Conservation (phyloP, 2,113 vertebrate genomes). For the Pongo abelii region DNA sequence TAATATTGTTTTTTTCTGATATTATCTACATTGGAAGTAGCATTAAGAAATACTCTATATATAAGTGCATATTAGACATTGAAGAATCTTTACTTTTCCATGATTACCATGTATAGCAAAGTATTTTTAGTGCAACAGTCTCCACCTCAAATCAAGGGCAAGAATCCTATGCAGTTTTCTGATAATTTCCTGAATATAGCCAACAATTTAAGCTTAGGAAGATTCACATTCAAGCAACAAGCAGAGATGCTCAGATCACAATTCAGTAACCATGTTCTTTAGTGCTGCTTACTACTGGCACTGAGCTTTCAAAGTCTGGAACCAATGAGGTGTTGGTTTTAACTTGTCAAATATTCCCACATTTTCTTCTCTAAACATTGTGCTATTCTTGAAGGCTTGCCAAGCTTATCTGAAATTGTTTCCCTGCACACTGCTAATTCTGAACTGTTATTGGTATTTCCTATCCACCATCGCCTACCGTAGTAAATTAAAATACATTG, state of each 20-base stretch:
- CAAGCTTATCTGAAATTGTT: background rate
- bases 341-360: background rate
- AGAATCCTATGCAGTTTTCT: background rate
- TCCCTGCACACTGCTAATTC: background rate
- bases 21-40: background rate
- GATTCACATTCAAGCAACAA: background rate
- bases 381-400: background rate
- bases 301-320: background rate
- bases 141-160: background rate
- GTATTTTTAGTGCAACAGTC: background rate
- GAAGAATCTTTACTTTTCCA: background rate
- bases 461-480: background rate
- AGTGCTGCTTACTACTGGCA: background rate
- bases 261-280: background rate
- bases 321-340: background rate
- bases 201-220: background rate
- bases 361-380: background rate
- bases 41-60: background rate
- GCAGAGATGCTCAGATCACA: background rate
- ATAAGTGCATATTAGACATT: background rate
- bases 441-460: background rate
- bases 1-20: background rate
- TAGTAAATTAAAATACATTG: background rate
- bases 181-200: background rate
- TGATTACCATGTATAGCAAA: background rate